Conservation (phyloP, 2,888 invertebrate genomes). For the Sphinx pinastri region DNA sequence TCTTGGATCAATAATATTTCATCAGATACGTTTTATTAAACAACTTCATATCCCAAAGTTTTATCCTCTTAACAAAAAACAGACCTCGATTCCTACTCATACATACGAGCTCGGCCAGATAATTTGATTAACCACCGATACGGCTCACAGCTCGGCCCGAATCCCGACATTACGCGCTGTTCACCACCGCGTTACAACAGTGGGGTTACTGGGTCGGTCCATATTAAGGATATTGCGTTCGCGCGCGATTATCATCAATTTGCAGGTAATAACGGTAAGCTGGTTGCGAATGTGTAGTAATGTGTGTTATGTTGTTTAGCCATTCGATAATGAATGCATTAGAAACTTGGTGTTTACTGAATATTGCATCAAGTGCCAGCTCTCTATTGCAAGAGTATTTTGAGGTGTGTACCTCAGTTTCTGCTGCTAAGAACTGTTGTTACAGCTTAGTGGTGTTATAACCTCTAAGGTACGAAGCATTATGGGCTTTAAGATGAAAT, state of each 20-base stretch:
- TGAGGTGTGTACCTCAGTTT: too few species aligned
- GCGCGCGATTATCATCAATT: conserved; percentile 15
- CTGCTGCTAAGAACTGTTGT: too few species aligned
- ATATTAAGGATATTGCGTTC: conserved; percentile 6
- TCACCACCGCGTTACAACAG: not conserved
- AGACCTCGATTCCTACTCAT: too few species aligned
- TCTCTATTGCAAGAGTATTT: too few species aligned
- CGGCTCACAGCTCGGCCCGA: not conserved
- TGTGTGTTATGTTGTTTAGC: not conserved
- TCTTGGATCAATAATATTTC: too few species aligned
- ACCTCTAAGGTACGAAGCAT: too few species aligned
- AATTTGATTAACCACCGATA: not conserved
- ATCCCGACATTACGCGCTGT: not conserved
- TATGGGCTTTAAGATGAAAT: too few species aligned
- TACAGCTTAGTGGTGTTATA: too few species aligned
- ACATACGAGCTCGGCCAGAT: too few species aligned
- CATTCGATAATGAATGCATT: not conserved
- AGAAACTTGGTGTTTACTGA: not conserved
- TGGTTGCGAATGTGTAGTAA: conserved; percentile 6
- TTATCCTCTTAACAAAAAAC: too few species aligned
- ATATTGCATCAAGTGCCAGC: not conserved
- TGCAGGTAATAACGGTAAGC: conserved; percentile 13
- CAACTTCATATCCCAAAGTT: too few species aligned
- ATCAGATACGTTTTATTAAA: too few species aligned
- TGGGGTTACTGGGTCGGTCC: not conserved